Conservation (phyloP, 2,113 vertebrate genomes). For the Ailurus styani region DNA sequence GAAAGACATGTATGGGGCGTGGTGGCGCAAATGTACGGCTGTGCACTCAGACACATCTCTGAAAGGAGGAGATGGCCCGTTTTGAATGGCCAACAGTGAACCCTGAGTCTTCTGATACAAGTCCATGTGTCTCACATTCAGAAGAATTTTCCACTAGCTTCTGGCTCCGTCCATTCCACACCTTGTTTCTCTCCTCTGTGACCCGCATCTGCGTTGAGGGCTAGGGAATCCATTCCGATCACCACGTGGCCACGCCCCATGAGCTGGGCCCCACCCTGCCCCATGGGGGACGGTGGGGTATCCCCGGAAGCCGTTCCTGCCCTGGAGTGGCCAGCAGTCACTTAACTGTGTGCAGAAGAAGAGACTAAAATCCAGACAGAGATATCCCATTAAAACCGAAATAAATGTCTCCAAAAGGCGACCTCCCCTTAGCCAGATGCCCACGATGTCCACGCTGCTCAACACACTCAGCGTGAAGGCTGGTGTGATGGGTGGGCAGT, state of each 20-base stretch:
- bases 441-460: neutral
- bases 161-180: neutral
- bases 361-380: too few relatives aligned
- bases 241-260: accelerated
- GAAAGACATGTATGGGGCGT: neutral
- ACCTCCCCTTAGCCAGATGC: neutral
- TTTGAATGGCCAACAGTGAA: neutral
- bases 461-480: neutral
- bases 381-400: neutral
- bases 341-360: neutral
- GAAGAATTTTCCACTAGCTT: neutral
- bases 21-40: neutral
- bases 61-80: neutral
- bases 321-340: neutral
- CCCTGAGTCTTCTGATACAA: neutral
- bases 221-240: accelerated
- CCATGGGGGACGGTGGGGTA: accelerated
- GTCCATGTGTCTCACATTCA: neutral
- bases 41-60: neutral
- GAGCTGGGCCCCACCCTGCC: too few relatives aligned
- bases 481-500: neutral
- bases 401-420: neutral
- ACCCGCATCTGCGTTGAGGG: accelerated
- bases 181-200: neutral
- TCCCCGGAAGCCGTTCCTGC: neutral